phyloP scores from a whole-genome alignment of 2,113 vertebrate genomes.

The Chascanopsetta lugubris region DNA sequence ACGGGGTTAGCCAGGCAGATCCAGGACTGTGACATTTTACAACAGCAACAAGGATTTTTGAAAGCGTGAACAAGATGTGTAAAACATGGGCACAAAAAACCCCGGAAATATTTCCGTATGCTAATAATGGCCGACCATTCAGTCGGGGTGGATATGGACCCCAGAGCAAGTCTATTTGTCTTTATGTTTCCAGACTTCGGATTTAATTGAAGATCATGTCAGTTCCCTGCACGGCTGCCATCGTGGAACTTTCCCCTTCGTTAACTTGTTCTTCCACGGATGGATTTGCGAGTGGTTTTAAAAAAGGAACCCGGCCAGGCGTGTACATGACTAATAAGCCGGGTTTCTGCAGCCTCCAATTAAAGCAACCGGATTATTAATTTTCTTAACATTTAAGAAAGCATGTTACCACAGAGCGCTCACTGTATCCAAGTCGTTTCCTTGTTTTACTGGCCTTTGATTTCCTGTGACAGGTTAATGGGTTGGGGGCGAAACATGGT shows the following conservation, averaged over 20 bases:
- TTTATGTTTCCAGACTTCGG: too few relatives aligned
- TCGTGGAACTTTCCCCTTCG: not conserved
- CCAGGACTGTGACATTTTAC: not conserved
- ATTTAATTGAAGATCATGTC: too few relatives aligned
- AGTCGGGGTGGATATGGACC: not conserved
- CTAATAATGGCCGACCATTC: not conserved
- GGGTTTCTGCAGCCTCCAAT: not conserved
- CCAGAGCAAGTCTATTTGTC: too few relatives aligned
- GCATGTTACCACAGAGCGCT: not conserved
- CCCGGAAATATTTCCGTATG: too few relatives aligned
- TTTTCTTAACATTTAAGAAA: constrained; percentile 6
- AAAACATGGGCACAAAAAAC: not conserved
- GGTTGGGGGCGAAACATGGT: not conserved
- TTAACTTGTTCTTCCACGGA: not conserved
- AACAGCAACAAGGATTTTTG: constrained; percentile 2
- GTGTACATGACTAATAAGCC: not conserved
- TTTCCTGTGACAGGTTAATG: not conserved
- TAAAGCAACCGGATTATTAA: not conserved
- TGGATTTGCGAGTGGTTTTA: not conserved
- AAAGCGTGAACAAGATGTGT: not conserved
- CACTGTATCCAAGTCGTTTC: not conserved
- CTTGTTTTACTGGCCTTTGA: not conserved
- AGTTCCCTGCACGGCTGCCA: too few relatives aligned
- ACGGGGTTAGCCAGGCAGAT: not conserved
- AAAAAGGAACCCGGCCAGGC: not conserved